Evolutionary conservation across 2,797 vertebrate species (phyloP).

Genomic region (Alosa sapidissima): DNA sequence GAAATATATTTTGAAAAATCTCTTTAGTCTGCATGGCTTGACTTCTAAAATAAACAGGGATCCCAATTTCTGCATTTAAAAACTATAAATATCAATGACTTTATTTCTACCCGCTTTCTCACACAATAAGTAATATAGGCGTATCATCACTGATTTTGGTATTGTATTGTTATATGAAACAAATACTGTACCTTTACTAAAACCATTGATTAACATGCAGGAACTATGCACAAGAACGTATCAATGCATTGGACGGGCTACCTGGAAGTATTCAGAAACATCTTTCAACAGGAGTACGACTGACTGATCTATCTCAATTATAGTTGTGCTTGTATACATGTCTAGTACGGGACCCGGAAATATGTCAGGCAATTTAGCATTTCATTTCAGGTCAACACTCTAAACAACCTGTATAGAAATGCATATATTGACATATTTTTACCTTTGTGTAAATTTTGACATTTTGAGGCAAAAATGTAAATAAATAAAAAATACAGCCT

Average conservation of each 20-base stretch:
- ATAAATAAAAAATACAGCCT: background rate
- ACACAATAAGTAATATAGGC: background rate
- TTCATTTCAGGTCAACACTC: background rate
- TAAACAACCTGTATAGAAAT: background rate
- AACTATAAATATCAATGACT: slow-evolving; percentile 59
- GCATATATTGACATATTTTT: no score
- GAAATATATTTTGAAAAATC: slow-evolving; percentile 67
- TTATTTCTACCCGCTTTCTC: slow-evolving; percentile 26
- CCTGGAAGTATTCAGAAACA: slow-evolving; percentile 66
- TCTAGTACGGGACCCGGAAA: slow-evolving; percentile 29
- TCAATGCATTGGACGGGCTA: slow-evolving; percentile 69
- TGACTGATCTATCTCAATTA: slow-evolving; percentile 60
- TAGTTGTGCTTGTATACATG: slow-evolving; percentile 68
- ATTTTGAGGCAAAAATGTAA: background rate
- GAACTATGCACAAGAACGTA: slow-evolving; percentile 69
- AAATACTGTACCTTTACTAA: slow-evolving; percentile 57
- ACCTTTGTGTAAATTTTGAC: no score
- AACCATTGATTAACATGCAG: slow-evolving; percentile 72
- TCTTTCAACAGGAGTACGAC: slow-evolving; percentile 60
- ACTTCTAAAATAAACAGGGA: slow-evolving; percentile 62
- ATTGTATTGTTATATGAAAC: slow-evolving; percentile 58
- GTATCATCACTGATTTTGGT: slow-evolving; percentile 48
- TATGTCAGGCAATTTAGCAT: slow-evolving; percentile 1
- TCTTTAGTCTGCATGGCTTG: slow-evolving; percentile 62
- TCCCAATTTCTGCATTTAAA: slow-evolving; percentile 67